These are phyloP conservation scores for Botia almorhae DNA, from an alignment of 2,797 vertebrate species.

Conservation along the genomic window DNA sequence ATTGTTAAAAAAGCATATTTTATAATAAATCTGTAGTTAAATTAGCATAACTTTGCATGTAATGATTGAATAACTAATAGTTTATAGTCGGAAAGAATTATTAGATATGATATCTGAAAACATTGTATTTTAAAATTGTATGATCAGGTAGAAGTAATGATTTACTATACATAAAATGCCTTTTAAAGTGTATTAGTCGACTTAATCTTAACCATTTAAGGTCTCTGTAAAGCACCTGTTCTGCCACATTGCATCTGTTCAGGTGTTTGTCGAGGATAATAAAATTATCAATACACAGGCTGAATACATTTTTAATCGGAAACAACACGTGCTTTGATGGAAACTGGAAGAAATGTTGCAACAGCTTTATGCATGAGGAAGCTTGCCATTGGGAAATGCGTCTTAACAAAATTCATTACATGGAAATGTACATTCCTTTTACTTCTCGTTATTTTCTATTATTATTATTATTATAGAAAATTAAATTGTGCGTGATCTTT, in stretches of 20 bases:
- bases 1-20: neutral
- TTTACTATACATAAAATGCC: neutral
- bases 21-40: neutral
- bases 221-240: slow-evolving; percentile 22
- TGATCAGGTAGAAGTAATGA: neutral
- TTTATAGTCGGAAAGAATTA: slow-evolving; percentile 36
- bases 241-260: slow-evolving; percentile 4
- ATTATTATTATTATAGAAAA: neutral
- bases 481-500: neutral
- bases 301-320: slow-evolving; percentile 13
- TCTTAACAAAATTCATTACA: neutral
- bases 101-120: slow-evolving; percentile 28
- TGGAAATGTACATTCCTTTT: neutral
- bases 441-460: neutral
- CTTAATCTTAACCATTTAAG: neutral
- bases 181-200: neutral
- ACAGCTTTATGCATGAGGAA: neutral
- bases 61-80: neutral
- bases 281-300: slow-evolving; percentile 10
- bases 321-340: slow-evolving; percentile 8
- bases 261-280: slow-evolving; percentile 21
- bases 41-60: neutral
- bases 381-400: neutral
- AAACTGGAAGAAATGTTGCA: slow-evolving; percentile 20
- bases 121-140: neutral